These are phyloP conservation scores for Cepaea nemoralis DNA, from an alignment of 1,140 invertebrate genomes.

Conservation along the genomic window DNA sequence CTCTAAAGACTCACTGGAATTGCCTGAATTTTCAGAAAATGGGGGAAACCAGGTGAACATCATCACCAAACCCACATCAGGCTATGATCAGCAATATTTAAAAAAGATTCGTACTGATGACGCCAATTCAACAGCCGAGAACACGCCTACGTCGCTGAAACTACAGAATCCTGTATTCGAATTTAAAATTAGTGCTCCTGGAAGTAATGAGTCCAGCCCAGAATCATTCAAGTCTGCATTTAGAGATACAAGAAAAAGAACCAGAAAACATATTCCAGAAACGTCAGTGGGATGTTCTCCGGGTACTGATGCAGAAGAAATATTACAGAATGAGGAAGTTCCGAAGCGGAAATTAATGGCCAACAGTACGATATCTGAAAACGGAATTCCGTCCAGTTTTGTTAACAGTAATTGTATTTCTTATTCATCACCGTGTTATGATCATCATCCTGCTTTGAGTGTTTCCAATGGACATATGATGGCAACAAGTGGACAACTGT, in stretches of 20 bases:
- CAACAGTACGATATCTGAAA: too few relatives aligned
- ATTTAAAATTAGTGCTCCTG: background rate
- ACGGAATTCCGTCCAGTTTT: too few relatives aligned
- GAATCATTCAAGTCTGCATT: conserved; percentile 11
- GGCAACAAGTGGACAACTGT: too few relatives aligned
- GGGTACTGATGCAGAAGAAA: too few relatives aligned
- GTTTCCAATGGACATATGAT: too few relatives aligned
- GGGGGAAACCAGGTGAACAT: background rate
- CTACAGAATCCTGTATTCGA: background rate
- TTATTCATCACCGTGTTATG: too few relatives aligned
- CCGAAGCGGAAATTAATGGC: too few relatives aligned
- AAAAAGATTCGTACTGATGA: background rate
- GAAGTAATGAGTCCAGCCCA: conserved; percentile 25
- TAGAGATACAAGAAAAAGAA: background rate
- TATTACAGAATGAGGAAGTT: too few relatives aligned
- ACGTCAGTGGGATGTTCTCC: background rate
- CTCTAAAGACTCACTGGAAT: too few relatives aligned
- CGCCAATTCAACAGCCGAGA: background rate
- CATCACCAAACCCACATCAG: background rate
- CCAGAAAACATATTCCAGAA: background rate
- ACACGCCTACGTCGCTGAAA: background rate
- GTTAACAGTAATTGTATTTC: too few relatives aligned
- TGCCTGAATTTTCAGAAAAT: background rate
- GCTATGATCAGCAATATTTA: background rate
- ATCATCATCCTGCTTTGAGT: too few relatives aligned